Conservation (phyloP, 2,888 invertebrate species). For the Ischnura elegans region DNA sequence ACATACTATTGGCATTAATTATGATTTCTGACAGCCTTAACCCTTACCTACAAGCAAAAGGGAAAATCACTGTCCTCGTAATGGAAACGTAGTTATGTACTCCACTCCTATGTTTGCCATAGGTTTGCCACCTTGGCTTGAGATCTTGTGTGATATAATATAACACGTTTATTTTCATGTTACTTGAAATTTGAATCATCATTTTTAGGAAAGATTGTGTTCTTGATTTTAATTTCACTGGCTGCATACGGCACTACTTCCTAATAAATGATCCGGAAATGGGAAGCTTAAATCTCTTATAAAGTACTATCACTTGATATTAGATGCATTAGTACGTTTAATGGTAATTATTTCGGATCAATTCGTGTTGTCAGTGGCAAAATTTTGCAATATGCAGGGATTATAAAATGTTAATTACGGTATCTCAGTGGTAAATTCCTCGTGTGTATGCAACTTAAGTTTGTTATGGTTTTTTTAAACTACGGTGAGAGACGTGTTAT, state of each 20-base stretch:
- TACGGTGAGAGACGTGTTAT: background rate
- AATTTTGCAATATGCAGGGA: background rate
- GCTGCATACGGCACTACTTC: no score
- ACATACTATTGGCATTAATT: conserved; percentile 43
- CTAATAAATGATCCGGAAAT: background rate
- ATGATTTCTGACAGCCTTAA: conserved; percentile 50
- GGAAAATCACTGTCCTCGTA: conserved; percentile 24
- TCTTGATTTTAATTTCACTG: background rate
- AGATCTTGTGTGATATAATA: conserved; percentile 30
- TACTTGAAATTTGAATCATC: background rate
- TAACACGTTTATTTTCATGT: background rate
- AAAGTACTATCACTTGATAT: background rate
- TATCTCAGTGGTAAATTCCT: background rate
- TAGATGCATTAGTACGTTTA: background rate
- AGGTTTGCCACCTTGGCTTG: conserved; percentile 66
- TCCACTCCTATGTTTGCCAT: conserved; percentile 18
- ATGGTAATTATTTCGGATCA: background rate
- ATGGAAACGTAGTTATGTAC: background rate
- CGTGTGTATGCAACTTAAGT: background rate
- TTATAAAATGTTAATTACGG: background rate
- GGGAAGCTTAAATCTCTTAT: background rate
- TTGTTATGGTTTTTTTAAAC: conserved; percentile 1
- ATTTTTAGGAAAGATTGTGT: background rate
- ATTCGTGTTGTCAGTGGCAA: background rate
- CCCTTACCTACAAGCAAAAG: conserved; percentile 1